Evolutionary conservation across 2,797 vertebrate genomes (phyloP).

Genomic region (Gymnocypris eckloni): DNA sequence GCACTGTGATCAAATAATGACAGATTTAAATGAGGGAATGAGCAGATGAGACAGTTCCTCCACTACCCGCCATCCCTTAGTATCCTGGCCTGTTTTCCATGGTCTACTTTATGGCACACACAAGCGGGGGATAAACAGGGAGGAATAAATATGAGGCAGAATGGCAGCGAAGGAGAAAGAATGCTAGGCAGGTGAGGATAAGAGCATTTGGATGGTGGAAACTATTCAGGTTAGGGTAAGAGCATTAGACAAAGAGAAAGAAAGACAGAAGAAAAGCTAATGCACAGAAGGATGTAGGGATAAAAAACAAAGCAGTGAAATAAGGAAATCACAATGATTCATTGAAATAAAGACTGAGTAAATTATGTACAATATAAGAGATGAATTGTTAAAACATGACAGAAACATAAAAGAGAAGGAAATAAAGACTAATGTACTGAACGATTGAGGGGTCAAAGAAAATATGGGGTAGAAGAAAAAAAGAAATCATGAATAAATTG

Average conservation of each 20-base stretch:
- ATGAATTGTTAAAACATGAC: background rate
- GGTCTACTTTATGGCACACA: background rate
- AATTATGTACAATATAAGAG: background rate
- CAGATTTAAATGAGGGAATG: too few relatives aligned
- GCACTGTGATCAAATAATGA: too few relatives aligned
- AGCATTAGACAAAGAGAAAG: constrained; percentile 2
- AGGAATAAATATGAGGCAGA: constrained; percentile 31
- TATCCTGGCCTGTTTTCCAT: constrained; percentile 36
- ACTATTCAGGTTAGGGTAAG: background rate
- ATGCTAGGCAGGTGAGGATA: constrained; percentile 10
- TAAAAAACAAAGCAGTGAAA: background rate
- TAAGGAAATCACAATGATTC: background rate
- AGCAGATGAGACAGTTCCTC: too few relatives aligned
- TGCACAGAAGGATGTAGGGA: background rate
- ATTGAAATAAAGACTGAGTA: background rate
- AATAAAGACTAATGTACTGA: background rate
- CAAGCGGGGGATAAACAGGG: constrained; percentile 23
- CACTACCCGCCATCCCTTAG: constrained; percentile 6
- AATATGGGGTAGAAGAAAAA: background rate
- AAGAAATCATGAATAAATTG: background rate
- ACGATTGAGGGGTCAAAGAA: background rate
- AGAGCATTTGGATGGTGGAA: background rate
- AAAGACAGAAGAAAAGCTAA: too few relatives aligned
- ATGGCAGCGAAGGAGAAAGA: background rate
- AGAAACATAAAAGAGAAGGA: background rate